phyloP scores from a whole-genome alignment of 2,888 invertebrate genomes.

The Acrobasis consociella region DNA sequence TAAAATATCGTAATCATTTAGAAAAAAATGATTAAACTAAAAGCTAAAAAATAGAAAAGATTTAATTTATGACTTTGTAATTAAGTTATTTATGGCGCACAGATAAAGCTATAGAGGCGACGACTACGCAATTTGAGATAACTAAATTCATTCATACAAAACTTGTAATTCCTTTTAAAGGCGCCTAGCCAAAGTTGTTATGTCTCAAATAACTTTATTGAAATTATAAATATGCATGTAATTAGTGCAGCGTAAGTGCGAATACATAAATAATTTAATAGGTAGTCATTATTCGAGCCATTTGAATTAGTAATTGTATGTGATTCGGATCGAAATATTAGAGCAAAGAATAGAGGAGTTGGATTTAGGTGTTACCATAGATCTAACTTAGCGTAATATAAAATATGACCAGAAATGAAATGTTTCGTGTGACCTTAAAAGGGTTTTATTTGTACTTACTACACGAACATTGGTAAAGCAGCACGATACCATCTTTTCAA shows the following conservation, averaged over 20 bases:
- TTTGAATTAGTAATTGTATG: slow-evolving; percentile 24
- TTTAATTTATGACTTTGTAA: background rate
- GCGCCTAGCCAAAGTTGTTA: slow-evolving; percentile 5
- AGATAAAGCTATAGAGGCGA: slow-evolving; percentile 8
- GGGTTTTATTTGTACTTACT: no score
- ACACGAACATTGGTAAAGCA: no score
- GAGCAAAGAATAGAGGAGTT: background rate
- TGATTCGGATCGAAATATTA: slow-evolving; percentile 14
- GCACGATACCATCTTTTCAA: no score
- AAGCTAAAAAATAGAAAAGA: no score
- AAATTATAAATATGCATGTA: slow-evolving; percentile 13
- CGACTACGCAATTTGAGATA: slow-evolving; percentile 17
- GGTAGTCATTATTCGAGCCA: slow-evolving; percentile 20
- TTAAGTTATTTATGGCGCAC: background rate
- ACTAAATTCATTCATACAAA: slow-evolving; percentile 3
- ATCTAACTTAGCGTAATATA: no score
- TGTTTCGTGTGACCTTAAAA: no score
- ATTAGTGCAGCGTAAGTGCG: slow-evolving; percentile 14
- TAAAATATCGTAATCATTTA: no score
- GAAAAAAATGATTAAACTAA: no score
- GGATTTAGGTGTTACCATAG: background rate
- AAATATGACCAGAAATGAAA: no score
- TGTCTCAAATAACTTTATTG: slow-evolving; percentile 16
- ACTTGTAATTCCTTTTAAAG: slow-evolving; percentile 7
- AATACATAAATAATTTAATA: slow-evolving; percentile 22